Base-by-base conservation (phyloP, 2,113 vertebrate genomes). In the Cyphotilapia sp. region DNA sequence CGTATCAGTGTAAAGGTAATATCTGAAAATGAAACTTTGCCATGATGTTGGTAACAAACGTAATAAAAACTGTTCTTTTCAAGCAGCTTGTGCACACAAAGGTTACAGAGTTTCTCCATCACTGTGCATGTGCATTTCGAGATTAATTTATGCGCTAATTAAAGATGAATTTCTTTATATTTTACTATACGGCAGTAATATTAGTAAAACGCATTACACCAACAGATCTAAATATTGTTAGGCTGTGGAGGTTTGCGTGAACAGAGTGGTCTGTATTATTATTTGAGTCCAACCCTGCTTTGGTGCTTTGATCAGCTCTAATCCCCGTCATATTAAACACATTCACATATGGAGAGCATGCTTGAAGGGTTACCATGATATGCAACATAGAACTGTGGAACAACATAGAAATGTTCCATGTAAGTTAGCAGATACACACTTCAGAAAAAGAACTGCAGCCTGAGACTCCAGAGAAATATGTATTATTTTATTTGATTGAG, bases 161-260 rank as follows among this genome's bases (percentile, higher is more conserved):
- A 69, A 69, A 40, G 19, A 69, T 69, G 7, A 69, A 22, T 40
- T 69, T 66, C 61, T 66, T 38, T 69, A 19, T 63, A 63, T 33
- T 69, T 69, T 40, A 22, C 7, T 40, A 0, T 9, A 40, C 1
- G 7, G 63, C 5, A 22, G 12, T 40, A 40, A 69, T 69, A 40
- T 69, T 69, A 40, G 35, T 69, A 24, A 4, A 69, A 24, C 0
- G n/a, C n/a, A 14, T 40, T 0, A 13, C 35, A 14, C 10, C 0
- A 2, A 69, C 63, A 69, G 63, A 40, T 22, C n/a, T 42, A 42
- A 71, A 40, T 71, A 13, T 22, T 5, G 63, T 71, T 42, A 42
- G 35, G 35, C 63, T 71, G 63, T 71, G n/a, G 12, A 71, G 35
- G 63, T 40, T 69, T 69, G 63, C 0, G 4, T 40, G 35, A 69